Evolutionary conservation across 2,888 invertebrate species (phyloP).

Genomic region (Galerucella nymphaeae): DNA sequence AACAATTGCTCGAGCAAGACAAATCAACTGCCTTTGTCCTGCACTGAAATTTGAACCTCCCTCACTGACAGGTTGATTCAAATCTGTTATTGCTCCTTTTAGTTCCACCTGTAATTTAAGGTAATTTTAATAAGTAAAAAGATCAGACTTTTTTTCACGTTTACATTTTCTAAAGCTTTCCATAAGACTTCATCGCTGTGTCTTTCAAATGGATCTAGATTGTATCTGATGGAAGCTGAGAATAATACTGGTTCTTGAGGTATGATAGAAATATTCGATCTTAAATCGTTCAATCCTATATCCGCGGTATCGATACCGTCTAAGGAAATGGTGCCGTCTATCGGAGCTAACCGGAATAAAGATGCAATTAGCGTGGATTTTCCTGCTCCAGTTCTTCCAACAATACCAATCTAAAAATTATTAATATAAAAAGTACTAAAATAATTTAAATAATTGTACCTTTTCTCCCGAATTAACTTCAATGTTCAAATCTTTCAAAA

Average conservation of each 20-base stretch:
- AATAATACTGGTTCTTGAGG: constrained; percentile 88
- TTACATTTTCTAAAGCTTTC: constrained; percentile 76
- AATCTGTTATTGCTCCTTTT: constrained; percentile 74
- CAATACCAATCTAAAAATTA: constrained; percentile 77
- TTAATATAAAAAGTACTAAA: neutral
- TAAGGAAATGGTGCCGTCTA: constrained; percentile 80
- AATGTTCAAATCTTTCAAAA: constrained; percentile 76
- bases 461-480: constrained; percentile 75
- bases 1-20: constrained; percentile 89
- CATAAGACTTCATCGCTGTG: constrained; percentile 80
- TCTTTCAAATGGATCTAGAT: constrained; percentile 85
- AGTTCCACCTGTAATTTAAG: constrained; percentile 67
- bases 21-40: constrained; percentile 89
- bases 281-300: constrained; percentile 80
- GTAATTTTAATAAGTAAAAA: neutral
- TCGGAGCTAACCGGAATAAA: constrained; percentile 82
- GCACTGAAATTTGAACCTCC: constrained; percentile 88
- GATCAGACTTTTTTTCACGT: neutral
- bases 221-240: constrained; percentile 84
- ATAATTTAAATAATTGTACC: constrained; percentile 61
- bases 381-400: constrained; percentile 89
- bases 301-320: constrained; percentile 77
- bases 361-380: constrained; percentile 85
- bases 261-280: constrained; percentile 85
- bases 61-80: constrained; percentile 76